Evolutionary conservation across 2,113 vertebrate genomes (phyloP), one percentile per base, ranked within the genome.

Genomic region (Larimichthys polyactis): DNA sequence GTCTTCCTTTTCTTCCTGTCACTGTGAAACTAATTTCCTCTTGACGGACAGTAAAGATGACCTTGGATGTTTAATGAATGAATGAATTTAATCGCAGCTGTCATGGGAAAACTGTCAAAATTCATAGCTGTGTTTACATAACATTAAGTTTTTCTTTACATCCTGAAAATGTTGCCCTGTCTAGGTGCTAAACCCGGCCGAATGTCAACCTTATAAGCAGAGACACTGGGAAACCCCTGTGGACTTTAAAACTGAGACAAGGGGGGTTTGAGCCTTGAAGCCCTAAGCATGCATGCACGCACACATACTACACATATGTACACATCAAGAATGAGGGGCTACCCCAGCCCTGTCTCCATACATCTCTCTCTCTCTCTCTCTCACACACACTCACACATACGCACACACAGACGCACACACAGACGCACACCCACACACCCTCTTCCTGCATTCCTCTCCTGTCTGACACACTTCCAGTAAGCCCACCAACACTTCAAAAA

Each of bases 381-480:
- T 32, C 32, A 6, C 32, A 17, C 79, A 17, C 72, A 57, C 79
- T 1, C 32, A 17, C 79, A 17, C 72, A 57, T 76, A 64, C 67
- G 54, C 54, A 52, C 59, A 36, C 32, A 1, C 54, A 62, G 55
- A 49, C 81, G 80, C 79, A 49, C 81, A 82, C 79, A 76, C 62
- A 59, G 55, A 24, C 77, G 36, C 52, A 62, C 77, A 75, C 0
- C 51, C 81, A 60, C 77, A 80, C 87, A 81, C 86, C 86, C 85
- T 88, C 81, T 93, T 93, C 87, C 93, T 88, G 88, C 91, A 91
- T 93, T 93, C 91, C 77, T 87, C 83, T 77, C 79, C 89, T 86
- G 93, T 94, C 92, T 94, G 91, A 93, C 87, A 91, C 83, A 93
- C 90, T 94, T 94, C 93, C 93, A 94, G 92, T 91, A 87, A 93